Conservation (phyloP, 1,140 invertebrate species). For the Holotrichia oblita region DNA sequence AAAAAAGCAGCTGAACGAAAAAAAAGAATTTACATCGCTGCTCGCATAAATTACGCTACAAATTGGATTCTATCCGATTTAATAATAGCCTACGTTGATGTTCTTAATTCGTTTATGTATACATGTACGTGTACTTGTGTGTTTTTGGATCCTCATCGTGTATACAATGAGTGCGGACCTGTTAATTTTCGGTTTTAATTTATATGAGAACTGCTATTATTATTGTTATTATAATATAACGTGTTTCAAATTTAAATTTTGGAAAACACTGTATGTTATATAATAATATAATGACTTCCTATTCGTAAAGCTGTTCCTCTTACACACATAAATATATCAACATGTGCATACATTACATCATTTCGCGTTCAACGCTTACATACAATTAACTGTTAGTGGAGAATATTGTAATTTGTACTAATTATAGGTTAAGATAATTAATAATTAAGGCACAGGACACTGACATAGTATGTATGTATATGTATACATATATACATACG, state of each 20-base stretch:
- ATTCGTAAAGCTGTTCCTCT: too few species aligned
- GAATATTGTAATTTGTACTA: slow-evolving; percentile 12
- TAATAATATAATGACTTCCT: too few species aligned
- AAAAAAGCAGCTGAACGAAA: too few species aligned
- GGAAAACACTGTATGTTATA: too few species aligned
- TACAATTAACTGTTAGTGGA: neutral
- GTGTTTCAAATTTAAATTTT: too few species aligned
- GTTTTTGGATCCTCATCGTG: neutral
- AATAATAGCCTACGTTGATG: neutral
- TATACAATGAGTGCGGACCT: neutral
- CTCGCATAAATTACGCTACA: slow-evolving; percentile 1
- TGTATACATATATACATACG: too few species aligned
- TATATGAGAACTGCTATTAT: neutral
- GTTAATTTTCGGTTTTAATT: neutral
- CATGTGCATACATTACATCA: neutral
- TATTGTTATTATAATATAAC: too few species aligned
- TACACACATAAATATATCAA: too few species aligned
- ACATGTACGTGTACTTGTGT: too few species aligned
- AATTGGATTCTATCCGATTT: slow-evolving; percentile 8
- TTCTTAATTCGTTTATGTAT: neutral
- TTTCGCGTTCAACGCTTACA: neutral
- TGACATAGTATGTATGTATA: slow-evolving; percentile 64
- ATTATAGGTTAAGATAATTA: slow-evolving; percentile 39
- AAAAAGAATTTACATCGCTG: neutral
- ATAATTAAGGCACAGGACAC: slow-evolving; percentile 70